Evolutionary conservation across 2,797 vertebrate genomes (phyloP).

Genomic region (Setipinna tenuifilis): DNA sequence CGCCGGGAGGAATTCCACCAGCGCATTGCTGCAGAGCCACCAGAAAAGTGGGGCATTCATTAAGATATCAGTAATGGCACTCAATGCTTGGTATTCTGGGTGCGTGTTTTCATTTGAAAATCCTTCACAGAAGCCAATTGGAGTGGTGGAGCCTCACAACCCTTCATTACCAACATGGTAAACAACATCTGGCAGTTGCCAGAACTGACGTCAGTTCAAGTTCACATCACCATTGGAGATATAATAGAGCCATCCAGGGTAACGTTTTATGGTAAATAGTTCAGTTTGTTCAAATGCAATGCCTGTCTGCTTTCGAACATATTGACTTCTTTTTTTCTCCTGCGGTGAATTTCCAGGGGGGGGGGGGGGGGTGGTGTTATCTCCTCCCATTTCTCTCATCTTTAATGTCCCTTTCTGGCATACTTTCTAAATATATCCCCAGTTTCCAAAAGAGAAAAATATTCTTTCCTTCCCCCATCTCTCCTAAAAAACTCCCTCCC

Average conservation of each 20-base stretch:
- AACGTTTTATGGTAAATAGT: neutral
- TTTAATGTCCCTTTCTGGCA: slow-evolving; percentile 58
- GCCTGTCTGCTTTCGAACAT: slow-evolving; percentile 23
- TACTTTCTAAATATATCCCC: slow-evolving; percentile 70
- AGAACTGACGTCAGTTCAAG: slow-evolving; percentile 2
- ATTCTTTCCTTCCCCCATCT: slow-evolving; percentile 30
- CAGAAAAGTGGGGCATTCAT: neutral
- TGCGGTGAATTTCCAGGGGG: neutral
- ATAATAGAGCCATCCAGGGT: slow-evolving; percentile 1
- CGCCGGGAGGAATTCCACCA: neutral
- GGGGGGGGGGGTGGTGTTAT: neutral
- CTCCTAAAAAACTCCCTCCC: slow-evolving; percentile 45
- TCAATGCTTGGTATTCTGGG: neutral
- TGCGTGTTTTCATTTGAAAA: neutral
- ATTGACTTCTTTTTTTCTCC: neutral
- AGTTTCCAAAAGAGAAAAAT: slow-evolving; percentile 66
- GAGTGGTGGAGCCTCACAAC: neutral
- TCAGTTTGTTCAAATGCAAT: neutral
- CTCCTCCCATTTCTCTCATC: slow-evolving; percentile 37
- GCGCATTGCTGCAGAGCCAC: neutral
- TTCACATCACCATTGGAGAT: slow-evolving; percentile 2
- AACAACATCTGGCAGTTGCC: slow-evolving; percentile 16
- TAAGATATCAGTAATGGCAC: neutral
- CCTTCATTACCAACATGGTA: neutral
- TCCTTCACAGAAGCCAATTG: neutral